Evolutionary conservation across 2,797 vertebrate genomes (phyloP), one percentile per base, ranked within the genome.

Genomic region (Manis pentadactyla): DNA sequence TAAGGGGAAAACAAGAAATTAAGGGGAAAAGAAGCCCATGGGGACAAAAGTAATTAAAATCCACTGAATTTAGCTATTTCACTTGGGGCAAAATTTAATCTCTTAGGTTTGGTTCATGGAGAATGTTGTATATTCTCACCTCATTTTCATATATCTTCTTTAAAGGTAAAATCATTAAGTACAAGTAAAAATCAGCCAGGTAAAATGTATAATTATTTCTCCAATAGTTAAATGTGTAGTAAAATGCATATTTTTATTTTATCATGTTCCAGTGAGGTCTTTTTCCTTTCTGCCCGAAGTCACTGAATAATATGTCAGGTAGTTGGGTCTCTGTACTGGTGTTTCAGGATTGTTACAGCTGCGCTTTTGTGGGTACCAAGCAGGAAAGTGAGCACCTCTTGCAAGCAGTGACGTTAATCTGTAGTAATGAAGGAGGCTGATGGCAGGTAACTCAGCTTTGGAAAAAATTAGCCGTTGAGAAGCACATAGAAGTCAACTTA

Each of bases 41-140:
- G 94, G 89, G 86, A 94, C 69, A 91, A 85, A 95, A 91, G 90
- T 94, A 94, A 97, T 97, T 96, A 95, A 97, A 96, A 94, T 88
- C 86, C 51, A 74, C 77, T 78, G 79, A 94, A 64, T 95, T 90
- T 53, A 83, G 79, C 75, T 71, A 7, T 94, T 96, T 84, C 90
- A 89, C 87, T 77, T 29, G 86, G 87, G 84, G 42, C 89, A 82
- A 78, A 49, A 85, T 82, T 82, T 85, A 81, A 90, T 95, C 91
- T 93, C 49, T 93, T 46, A 91, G 29, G 21, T 88, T 75, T 73
- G 13, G 90, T 85, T 96, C 18, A 4, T 29, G 75, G 71, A 74
- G 37, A 75, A 94, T 15, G 34, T 69, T 77, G 61, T 88, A 42
- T 87, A 59, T 96, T 96, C 84, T 95, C 37, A 49, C 23, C 90